Percentiles rank a stretch among this genome's conserved stretches.
Conservation (phyloP, 2,113 vertebrate genomes). For the Tyrannus savana region DNA sequence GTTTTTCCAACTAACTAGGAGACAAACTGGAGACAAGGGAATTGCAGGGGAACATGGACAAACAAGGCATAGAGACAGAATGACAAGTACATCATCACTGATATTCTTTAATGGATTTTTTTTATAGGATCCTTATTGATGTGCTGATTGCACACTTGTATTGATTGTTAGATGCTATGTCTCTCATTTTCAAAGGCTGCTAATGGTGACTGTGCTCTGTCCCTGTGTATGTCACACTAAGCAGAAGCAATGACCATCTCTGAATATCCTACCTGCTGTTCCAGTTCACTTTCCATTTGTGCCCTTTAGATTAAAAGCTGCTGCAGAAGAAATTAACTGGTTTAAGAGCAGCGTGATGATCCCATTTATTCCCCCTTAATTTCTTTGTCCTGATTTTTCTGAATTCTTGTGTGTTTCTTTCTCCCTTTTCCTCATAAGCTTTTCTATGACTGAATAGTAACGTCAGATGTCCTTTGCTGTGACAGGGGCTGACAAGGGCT, state of each 20-base stretch:
- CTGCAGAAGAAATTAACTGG: neutral
- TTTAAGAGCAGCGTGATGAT: neutral
- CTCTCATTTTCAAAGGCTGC: neutral
- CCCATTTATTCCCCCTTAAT: neutral
- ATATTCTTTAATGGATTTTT: neutral
- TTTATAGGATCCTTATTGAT: neutral
- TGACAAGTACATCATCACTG: neutral
- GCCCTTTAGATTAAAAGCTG: neutral
- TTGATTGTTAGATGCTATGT: neutral
- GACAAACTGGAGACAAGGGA: slow-evolving; percentile 18
- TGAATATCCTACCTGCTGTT: neutral
- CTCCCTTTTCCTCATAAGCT: neutral
- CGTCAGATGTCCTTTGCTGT: neutral
- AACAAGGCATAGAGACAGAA: slow-evolving; percentile 55
- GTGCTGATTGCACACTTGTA: neutral
- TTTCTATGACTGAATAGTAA: neutral
- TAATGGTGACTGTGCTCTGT: neutral
- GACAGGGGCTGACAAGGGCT: neutral
- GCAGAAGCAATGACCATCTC: neutral
- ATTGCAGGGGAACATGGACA: neutral
- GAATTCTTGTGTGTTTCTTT: neutral
- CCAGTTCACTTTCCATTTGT: neutral
- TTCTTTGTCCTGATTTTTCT: neutral
- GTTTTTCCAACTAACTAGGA: slow-evolving; percentile 25
- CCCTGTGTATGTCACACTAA: neutral